Evolutionary conservation across 2,888 invertebrate genomes (phyloP).

Genomic region (Hypsopygia costalis): DNA sequence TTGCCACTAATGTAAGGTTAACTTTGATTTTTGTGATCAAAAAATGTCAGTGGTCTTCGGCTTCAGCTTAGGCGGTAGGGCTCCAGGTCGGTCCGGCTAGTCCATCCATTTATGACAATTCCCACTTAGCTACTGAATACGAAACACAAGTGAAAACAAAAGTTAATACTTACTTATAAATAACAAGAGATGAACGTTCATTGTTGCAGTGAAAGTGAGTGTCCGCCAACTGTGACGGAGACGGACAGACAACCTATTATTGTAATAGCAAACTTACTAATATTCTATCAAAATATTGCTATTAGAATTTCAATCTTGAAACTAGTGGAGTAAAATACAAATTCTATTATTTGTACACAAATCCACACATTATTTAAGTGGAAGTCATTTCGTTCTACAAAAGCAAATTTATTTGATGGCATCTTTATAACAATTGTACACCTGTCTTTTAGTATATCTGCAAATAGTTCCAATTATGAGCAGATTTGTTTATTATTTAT

Average conservation of each 20-base stretch:
- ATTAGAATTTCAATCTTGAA: background rate
- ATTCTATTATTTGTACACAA: too few relatives aligned
- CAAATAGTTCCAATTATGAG: background rate
- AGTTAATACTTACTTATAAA: slow-evolving; percentile 28
- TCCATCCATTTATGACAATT: too few relatives aligned
- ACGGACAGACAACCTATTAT: slow-evolving; percentile 37
- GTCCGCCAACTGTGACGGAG: slow-evolving; percentile 43
- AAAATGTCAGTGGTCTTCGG: too few relatives aligned
- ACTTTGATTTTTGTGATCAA: too few relatives aligned
- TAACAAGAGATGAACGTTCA: slow-evolving; percentile 19
- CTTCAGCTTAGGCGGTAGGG: too few relatives aligned
- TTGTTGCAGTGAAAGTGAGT: slow-evolving; percentile 43
- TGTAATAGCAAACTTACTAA: slow-evolving; percentile 10
- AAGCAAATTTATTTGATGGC: background rate
- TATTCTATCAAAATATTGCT: background rate
- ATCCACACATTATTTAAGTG: background rate
- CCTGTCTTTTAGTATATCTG: background rate
- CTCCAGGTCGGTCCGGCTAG: too few relatives aligned
- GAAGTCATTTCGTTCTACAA: background rate
- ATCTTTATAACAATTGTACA: slow-evolving; percentile 1
- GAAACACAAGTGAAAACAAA: slow-evolving; percentile 28
- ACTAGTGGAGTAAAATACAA: too few relatives aligned
- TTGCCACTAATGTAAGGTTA: too few relatives aligned
- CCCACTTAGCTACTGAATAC: background rate
- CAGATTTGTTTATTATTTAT: background rate